Evolutionary conservation across 2,113 vertebrate species (phyloP).

Genomic region (Entelurus aequoreus): DNA sequence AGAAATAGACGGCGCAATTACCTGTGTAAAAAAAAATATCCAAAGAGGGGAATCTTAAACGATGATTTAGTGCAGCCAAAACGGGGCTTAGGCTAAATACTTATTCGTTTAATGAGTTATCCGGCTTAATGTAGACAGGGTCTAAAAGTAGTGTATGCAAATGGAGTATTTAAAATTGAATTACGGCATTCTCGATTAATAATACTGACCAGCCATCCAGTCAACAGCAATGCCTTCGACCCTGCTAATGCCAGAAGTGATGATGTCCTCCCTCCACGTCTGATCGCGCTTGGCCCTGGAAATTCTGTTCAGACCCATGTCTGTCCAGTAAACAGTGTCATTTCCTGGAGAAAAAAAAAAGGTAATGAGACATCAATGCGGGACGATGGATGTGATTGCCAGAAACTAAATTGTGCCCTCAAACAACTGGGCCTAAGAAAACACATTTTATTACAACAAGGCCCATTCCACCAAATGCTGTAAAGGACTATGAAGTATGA

Average conservation of each 20-base stretch:
- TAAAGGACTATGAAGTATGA: constrained; percentile 34
- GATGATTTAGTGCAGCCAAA: too few relatives aligned
- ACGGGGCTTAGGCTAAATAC: too few relatives aligned
- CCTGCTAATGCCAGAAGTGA: constrained; percentile 91
- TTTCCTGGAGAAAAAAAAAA: constrained; percentile 75
- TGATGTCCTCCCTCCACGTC: constrained; percentile 94
- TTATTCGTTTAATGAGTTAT: not conserved
- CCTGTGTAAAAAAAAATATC: too few relatives aligned
- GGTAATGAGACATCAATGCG: constrained; percentile 35
- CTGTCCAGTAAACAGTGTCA: constrained; percentile 98
- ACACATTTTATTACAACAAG: constrained; percentile 41
- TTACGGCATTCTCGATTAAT: not conserved
- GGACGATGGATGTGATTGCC: constrained; percentile 33
- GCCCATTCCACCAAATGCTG: constrained; percentile 51
- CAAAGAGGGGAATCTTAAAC: too few relatives aligned
- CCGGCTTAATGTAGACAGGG: not conserved
- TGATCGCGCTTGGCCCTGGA: constrained; percentile 92
- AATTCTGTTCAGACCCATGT: constrained; percentile 97
- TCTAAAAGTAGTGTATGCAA: too few relatives aligned
- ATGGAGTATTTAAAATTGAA: not conserved
- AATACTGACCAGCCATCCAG: constrained; percentile 89
- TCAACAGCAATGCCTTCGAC: constrained; percentile 96
- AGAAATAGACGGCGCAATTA: too few relatives aligned
- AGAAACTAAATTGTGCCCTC: constrained; percentile 24
- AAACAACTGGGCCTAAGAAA: constrained; percentile 48